Evolutionary conservation across 2,888 invertebrate genomes (phyloP), one percentile per base, ranked within the genome.

Genomic region (Aspidiotus rigidus): DNA sequence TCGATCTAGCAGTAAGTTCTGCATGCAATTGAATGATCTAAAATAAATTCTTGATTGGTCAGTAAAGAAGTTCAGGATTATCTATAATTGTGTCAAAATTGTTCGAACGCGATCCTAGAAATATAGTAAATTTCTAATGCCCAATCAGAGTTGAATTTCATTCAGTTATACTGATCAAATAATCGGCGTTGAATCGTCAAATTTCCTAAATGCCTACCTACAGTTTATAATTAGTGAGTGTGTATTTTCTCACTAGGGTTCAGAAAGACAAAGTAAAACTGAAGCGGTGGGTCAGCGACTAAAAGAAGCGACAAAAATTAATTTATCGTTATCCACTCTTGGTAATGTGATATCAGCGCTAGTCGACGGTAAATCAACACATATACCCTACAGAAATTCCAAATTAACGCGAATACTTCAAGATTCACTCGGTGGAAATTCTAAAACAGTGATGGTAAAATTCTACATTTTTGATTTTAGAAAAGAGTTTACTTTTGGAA

Each of bases 271-370:
- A 77, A 91, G 91, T 76, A 95, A 98, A 80, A 97, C 98, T 0
- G 96, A 96, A 75, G 93, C 98, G 0, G 87, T 89, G 42, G 94
- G 98, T 41, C 87, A 93, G 72, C 83, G 97, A 1, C 81, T 98
- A 67, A 91, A 95, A 76, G 98, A 99, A 79, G 97, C 98, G 0
- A 94, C 95, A 0, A 98, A 97, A 80, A 99, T 99, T 74, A 98
- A 98, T 82, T 84, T 97, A 72, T 98, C 98, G 0, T 84, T 99
- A 0, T 97, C 98, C 0, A 97, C 96, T 0, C 81, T 99, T 69
- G 98, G 98, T 40, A 98, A 98, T 80, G 99, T 99, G 2, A 99
- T 99, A 74, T 96, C 97, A 7, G 96, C 99, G 1, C 81, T 99
- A 72, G 97, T 97, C 3, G 98, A 99, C 80, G 95, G 96, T 59